Evolutionary conservation across 2,113 vertebrate species (phyloP).

Genomic region (Gambusia affinis): DNA sequence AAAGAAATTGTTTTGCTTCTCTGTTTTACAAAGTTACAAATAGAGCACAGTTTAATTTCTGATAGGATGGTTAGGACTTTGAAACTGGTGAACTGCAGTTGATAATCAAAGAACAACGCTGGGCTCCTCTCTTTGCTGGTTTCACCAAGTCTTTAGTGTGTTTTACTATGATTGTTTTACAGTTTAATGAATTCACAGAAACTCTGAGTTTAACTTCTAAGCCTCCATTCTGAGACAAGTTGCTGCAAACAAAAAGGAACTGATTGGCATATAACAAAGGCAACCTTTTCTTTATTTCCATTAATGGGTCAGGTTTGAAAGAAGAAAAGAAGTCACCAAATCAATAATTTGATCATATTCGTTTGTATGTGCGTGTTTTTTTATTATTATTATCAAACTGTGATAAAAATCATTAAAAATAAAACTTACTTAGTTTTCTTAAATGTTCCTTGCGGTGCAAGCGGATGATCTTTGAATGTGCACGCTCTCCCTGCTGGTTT

Average conservation of each 20-base stretch:
- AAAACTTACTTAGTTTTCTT: not conserved
- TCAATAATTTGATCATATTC: not conserved
- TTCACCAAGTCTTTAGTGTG: not conserved
- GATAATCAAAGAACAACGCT: constrained; percentile 12
- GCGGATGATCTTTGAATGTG: not conserved
- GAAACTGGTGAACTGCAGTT: constrained; percentile 11
- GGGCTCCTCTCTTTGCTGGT: constrained; percentile 1
- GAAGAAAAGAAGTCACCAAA: not conserved
- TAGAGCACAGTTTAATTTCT: not conserved
- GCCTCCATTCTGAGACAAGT: constrained; percentile 29
- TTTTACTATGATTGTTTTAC: constrained; percentile 18
- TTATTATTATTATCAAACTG: not conserved
- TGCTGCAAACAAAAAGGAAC: constrained; percentile 22
- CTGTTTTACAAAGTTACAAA: not conserved
- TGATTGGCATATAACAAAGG: constrained; percentile 41
- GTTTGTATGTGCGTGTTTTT: not conserved
- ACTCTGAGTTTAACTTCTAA: constrained; percentile 27
- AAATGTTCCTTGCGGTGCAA: not conserved
- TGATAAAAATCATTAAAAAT: not conserved
- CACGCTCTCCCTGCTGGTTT: constrained; percentile 2
- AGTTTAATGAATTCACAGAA: not conserved
- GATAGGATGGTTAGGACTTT: not conserved
- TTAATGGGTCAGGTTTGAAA: constrained; percentile 60
- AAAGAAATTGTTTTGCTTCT: not conserved
- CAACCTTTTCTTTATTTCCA: constrained; percentile 57